Base-by-base conservation (phyloP, 2,888 invertebrate species). In the Clivina fossor region DNA sequence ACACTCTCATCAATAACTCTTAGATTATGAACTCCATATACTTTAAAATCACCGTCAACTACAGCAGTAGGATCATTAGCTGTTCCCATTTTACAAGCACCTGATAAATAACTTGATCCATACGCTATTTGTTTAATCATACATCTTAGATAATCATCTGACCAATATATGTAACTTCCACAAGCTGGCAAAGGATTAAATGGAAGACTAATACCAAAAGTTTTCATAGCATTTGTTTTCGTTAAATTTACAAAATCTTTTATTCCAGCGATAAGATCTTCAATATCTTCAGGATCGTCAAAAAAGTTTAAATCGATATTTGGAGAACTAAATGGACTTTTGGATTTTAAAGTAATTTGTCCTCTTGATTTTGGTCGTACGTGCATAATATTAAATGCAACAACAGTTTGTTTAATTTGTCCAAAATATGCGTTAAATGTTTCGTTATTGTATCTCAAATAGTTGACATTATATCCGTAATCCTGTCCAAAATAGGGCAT, bases 301-400 rank as follows among this genome's bases (percentile, higher is more conserved):
- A 90, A 78, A 66, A 90, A 90, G 70, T 89, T 86, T 0, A 88
- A 86, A 63, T 85, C 81, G 55, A n/a, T n/a, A n/a, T n/a, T n/a
- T n/a, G n/a, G n/a, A n/a, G n/a, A n/a, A n/a, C n/a, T n/a, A n/a
- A n/a, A 75, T 0, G 88, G 88, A 71, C 88, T 79, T 4, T 67
- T 74, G 0, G 83, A 82, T 58, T 79, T 76, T 4, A 91, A 72
- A 62, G 77, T 79, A 37, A 91, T 66, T 60, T 76, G 74, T 1
- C 90, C 90, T 44, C 77, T 76, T 19, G 86, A 85, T 63, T 80
- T 78, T 1, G 87, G 83, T 62, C 77, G 40, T 4, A 54, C 8
- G 19, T 37, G 8, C 38, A 35, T 58, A 32, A n/a, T 40, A 11
- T 2, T 13, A 53, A 59, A n/a, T n/a, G n/a, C n/a, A n/a, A n/a